Evolutionary conservation across 2,888 invertebrate species (phyloP).

Genomic region (Oxystoma pomonae): DNA sequence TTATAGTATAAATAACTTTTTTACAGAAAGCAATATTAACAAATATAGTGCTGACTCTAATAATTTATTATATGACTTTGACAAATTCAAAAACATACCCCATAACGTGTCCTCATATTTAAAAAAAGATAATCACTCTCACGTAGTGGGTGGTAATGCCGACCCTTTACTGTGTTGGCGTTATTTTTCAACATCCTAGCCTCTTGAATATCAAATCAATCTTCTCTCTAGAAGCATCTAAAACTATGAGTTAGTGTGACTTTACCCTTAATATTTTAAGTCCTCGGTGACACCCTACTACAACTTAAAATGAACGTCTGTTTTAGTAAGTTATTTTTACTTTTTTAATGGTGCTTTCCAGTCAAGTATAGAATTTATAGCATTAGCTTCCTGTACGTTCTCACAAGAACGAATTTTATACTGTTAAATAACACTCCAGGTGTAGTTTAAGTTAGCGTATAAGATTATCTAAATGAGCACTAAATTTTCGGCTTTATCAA

Average conservation of each 20-base stretch:
- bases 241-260: not conserved
- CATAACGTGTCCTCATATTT: not conserved
- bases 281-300: not conserved
- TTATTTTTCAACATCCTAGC: not conserved
- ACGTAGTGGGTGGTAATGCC: not conserved
- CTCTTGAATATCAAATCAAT: not conserved
- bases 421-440: not conserved
- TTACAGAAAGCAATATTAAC: too few species aligned
- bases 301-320: not conserved
- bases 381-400: not conserved
- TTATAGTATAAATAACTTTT: too few species aligned
- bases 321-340: not conserved
- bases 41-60: too few species aligned
- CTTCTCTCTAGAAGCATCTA: not conserved
- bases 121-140: not conserved
- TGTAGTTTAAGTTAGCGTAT: not conserved
- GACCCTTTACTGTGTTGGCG: not conserved
- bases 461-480: not conserved
- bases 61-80: too few species aligned
- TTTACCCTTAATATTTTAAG: not conserved
- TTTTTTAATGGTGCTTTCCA: not conserved
- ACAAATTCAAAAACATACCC: not conserved
- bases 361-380: not conserved
- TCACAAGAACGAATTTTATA: not conserved
- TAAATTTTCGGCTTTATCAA: not conserved